A percentile compares a stretch with the other conserved stretches of the same genome.
Evolutionary conservation across 2,888 invertebrate genomes (phyloP).

Genomic region (Leucoma salicis): DNA sequence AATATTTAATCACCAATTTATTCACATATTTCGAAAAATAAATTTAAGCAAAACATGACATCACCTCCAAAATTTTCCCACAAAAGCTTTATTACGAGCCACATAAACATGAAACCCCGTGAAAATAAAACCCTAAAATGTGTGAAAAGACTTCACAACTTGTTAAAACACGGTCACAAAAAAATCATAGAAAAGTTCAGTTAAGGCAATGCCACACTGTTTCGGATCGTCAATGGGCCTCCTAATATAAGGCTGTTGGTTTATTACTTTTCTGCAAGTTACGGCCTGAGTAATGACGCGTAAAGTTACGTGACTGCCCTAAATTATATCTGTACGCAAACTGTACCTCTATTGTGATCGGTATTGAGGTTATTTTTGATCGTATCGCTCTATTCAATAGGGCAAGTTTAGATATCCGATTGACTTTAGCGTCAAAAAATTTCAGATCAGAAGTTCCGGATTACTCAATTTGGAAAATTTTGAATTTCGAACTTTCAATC

Average conservation of each 20-base stretch:
- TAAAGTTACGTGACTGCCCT: constrained; percentile 43
- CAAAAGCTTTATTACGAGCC: constrained; percentile 3
- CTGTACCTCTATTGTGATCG: constrained; percentile 32
- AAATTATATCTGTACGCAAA: constrained; percentile 34
- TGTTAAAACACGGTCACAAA: constrained; percentile 19
- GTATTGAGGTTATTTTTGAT: constrained; percentile 31
- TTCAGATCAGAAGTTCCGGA: no score
- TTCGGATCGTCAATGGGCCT: constrained; percentile 24
- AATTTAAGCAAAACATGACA: no score
- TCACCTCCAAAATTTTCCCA: not conserved
- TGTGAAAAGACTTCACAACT: constrained; percentile 16
- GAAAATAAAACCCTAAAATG: constrained; percentile 10
- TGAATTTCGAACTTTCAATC: no score
- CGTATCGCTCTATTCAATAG: constrained; percentile 20
- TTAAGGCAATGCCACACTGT: constrained; percentile 14
- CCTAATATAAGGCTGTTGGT: constrained; percentile 39
- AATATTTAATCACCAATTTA: no score
- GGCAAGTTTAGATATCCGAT: constrained; percentile 24
- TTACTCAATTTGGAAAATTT: no score
- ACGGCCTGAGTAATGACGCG: constrained; percentile 51
- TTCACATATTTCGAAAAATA: no score
- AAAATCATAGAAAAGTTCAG: constrained; percentile 10
- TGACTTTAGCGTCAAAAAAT: not conserved
- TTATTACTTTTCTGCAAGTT: constrained; percentile 54
- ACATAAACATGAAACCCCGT: constrained; percentile 4